These are phyloP conservation scores for Rhizomys pruinosus DNA, from an alignment of 2,113 vertebrate genomes.

Conservation along the genomic window DNA sequence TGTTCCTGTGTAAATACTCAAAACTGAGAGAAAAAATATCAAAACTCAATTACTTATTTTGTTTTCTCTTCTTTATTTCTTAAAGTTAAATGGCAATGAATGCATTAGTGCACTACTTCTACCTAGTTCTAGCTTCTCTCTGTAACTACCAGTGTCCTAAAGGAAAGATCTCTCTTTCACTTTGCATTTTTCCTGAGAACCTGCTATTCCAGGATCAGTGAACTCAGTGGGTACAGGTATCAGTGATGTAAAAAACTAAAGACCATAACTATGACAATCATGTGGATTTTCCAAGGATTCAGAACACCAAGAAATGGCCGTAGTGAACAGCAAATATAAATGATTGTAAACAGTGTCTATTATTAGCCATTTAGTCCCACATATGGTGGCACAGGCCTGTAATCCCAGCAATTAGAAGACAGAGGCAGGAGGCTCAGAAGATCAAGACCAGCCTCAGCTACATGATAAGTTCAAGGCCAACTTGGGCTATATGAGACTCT, in stretches of 20 bases:
- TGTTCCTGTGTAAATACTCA: slow-evolving; percentile 34
- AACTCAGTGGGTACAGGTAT: neutral
- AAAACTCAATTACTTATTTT: slow-evolving; percentile 35
- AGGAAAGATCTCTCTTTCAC: neutral
- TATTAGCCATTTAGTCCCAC: neutral
- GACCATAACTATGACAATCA: neutral
- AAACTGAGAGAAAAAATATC: slow-evolving; percentile 10
- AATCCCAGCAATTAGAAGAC: no score
- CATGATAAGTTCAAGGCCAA: no score
- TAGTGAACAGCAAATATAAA: neutral
- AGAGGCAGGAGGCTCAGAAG: no score
- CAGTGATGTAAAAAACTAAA: neutral
- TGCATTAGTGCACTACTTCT: no score
- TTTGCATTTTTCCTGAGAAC: neutral
- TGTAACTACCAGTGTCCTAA: neutral
- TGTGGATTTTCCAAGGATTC: neutral
- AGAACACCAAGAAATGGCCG: neutral
- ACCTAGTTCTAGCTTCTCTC: neutral
- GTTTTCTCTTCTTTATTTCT: slow-evolving; percentile 25
- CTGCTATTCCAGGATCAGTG: neutral
- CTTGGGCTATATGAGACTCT: no score
- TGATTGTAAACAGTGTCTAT: neutral
- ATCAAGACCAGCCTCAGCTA: no score
- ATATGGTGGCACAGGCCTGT: no score
- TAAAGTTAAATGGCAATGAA: slow-evolving; percentile 47